Percentiles rank a stretch among this genome's conserved stretches.
Evolutionary conservation across 2,797 vertebrate species (phyloP).

Genomic region (Rhynchonycteris naso): DNA sequence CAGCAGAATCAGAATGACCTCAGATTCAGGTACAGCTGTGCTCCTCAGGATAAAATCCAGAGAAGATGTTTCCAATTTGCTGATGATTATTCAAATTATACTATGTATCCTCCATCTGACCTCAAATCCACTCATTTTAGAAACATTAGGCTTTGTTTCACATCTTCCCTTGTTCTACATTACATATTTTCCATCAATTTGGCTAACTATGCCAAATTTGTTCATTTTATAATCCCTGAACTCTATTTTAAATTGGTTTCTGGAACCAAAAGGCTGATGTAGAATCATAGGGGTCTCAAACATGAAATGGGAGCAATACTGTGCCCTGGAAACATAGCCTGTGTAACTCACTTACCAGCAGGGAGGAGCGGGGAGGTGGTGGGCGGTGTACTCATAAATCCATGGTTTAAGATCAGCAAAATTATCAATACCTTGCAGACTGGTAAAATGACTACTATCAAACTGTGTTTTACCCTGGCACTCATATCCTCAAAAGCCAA

Average conservation of each 20-base stretch:
- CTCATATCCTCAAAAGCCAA: slow-evolving; percentile 79
- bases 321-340: not conserved
- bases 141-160: slow-evolving; percentile 33
- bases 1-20: not conserved
- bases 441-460: slow-evolving; percentile 90
- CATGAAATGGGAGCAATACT: not conserved
- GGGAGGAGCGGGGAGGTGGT: not conserved
- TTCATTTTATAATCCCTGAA: slow-evolving; percentile 9
- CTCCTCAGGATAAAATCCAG: not conserved
- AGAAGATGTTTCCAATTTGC: not conserved
- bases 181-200: not conserved
- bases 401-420: slow-evolving; percentile 87
- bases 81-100: slow-evolving; percentile 19
- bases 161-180: slow-evolving; percentile 3
- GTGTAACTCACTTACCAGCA: not conserved
- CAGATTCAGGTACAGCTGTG: not conserved
- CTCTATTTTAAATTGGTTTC: slow-evolving; percentile 55
- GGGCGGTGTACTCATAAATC: not conserved
- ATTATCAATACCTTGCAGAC: slow-evolving; percentile 89
- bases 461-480: slow-evolving; percentile 88
- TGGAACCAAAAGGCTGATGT: slow-evolving; percentile 44
- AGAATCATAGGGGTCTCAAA: not conserved
- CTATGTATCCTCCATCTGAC: not conserved
- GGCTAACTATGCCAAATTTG: slow-evolving; percentile 2
- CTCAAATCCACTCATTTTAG: not conserved